A percentile compares a stretch with the other conserved stretches of the same genome.
phyloP scores from a whole-genome alignment of 2,797 vertebrate species.

The Borostomias antarcticus region DNA sequence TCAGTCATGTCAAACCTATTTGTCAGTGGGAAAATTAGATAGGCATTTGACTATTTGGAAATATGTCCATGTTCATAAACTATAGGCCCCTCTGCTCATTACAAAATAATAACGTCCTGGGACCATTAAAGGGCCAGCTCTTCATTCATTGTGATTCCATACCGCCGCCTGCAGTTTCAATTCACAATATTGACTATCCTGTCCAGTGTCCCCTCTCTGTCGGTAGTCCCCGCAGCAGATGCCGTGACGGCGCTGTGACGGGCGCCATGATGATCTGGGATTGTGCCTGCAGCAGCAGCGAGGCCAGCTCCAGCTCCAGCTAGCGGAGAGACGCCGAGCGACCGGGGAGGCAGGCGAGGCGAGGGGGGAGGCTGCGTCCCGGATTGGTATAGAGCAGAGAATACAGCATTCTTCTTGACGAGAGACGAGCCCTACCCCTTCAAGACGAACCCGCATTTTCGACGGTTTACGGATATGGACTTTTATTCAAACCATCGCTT shows the following conservation, averaged over 20 bases:
- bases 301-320: constrained; percentile 50
- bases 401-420: constrained; percentile 50
- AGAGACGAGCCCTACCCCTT: constrained; percentile 57
- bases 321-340: constrained; percentile 61
- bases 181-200: constrained; percentile 69
- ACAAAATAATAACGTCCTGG: background rate
- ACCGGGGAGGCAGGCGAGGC: constrained; percentile 68
- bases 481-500: constrained; percentile 31
- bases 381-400: constrained; percentile 67
- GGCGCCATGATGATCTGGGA: constrained; percentile 81
- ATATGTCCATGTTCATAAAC: background rate
- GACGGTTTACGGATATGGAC: constrained; percentile 32
- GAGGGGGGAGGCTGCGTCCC: constrained; percentile 61
- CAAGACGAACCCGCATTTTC: constrained; percentile 41
- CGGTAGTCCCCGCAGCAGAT: constrained; percentile 71
- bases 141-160: constrained; percentile 29
- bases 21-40: too few species aligned
- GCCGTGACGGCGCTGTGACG: constrained; percentile 60
- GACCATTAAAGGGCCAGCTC: constrained; percentile 47
- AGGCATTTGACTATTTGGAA: too few species aligned
- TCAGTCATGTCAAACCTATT: too few species aligned
- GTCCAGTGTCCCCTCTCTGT: constrained; percentile 27
- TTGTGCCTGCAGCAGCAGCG: constrained; percentile 71
- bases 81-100: background rate
- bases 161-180: constrained; percentile 66